phyloP scores from a whole-genome alignment of 2,888 invertebrate species.

The Zygogramma bicolorata region DNA sequence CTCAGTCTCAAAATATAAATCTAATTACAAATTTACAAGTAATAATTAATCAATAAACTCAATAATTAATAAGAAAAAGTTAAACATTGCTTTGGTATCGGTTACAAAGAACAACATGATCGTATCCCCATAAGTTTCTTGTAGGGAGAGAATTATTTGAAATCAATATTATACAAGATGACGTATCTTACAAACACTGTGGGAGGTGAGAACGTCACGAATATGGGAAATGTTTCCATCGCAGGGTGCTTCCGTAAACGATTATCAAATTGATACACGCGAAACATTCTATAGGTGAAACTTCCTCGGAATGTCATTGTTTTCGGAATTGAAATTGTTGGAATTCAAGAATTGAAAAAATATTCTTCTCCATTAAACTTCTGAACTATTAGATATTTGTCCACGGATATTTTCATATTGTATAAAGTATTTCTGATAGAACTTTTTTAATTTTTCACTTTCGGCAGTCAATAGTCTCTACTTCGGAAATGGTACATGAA shows the following conservation, averaged over 20 bases:
- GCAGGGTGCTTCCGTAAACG: too few species aligned
- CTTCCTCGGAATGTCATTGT: too few species aligned
- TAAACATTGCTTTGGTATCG: constrained; percentile 69
- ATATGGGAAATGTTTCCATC: constrained; percentile 4
- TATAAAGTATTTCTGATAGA: too few species aligned
- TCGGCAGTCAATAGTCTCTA: too few species aligned
- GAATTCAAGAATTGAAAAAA: too few species aligned
- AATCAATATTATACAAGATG: constrained; percentile 46
- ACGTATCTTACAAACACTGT: constrained; percentile 32
- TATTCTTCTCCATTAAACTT: too few species aligned
- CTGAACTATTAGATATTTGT: too few species aligned
- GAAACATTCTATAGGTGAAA: too few species aligned
- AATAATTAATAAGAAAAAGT: constrained; percentile 64
- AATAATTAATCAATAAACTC: constrained; percentile 59
- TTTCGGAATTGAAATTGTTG: too few species aligned
- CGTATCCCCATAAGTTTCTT: constrained; percentile 46
- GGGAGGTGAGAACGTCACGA: constrained; percentile 1
- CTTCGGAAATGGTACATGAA: too few species aligned
- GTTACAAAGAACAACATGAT: constrained; percentile 66
- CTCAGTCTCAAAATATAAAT: constrained; percentile 67
- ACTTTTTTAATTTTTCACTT: too few species aligned
- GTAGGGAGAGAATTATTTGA: constrained; percentile 39
- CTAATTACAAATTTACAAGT: constrained; percentile 65
- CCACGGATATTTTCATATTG: too few species aligned
- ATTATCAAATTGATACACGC: not conserved